Base-by-base conservation (phyloP, 1,140 invertebrate species). In the Zaprionus vittiger region DNA sequence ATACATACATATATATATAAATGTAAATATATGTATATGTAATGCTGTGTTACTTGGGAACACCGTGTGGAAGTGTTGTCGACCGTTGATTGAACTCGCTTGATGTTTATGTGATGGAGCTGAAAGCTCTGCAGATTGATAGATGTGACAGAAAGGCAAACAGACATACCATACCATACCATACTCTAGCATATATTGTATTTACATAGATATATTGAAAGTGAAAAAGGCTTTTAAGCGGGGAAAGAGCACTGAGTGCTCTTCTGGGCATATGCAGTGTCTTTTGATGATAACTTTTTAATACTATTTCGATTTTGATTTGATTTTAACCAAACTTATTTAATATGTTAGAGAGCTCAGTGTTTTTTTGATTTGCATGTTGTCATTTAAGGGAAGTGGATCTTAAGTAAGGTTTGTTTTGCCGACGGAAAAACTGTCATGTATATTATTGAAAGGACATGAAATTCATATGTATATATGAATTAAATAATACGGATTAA, bases 1-100 rank as follows among this genome's bases (percentile, higher is more conserved):
- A 14, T 54, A 3, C 41, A 55, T 55, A 17, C 7, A 38, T 20
- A 26, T 31, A 5, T 31, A 31, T 24, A 24, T 49, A 31, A 7
- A 31, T 31, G 28, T 37, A 41, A 17, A 14, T 56, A 12, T 56
- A 7, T 28, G 12, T 56, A 31, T 56, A 20, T 52, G 17, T 37
- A 49, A n/a, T 7, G 17, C 17, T 54, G 15, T 12, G 41, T 52
- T 63, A 31, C 61, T 63, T 63, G 62, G 31, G 12, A 49, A 63
- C 47, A 49, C n/a, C 62, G 15, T 37, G 31, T 24, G 62, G 14
- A 52, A 17, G 41, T 47, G 41, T 47, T 47, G 41, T 47, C 41
- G 47, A 22, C 20, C 20, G 47, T 52, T 24, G 47, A 52, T 52
- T 52, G 47, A 52, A 52, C 47, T 52, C 47, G 41, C n/a, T 47